phyloP scores from a whole-genome alignment of 2,113 vertebrate genomes.

The Rynchops niger region DNA sequence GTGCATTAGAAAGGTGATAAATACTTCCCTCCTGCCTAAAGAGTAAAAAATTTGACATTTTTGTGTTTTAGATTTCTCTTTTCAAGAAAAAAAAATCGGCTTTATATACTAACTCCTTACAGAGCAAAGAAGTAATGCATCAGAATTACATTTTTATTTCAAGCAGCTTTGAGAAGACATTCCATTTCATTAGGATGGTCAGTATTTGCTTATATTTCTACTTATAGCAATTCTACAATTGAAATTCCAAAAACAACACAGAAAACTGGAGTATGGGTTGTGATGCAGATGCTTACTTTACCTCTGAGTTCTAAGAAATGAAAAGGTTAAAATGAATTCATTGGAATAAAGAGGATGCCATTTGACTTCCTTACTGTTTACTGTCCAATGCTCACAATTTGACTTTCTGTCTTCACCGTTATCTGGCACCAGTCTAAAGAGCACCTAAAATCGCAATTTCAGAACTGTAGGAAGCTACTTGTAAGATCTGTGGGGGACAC shows the following conservation, averaged over 20 bases:
- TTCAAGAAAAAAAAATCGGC: neutral
- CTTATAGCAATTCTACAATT: neutral
- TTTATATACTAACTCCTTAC: neutral
- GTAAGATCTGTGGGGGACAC: neutral
- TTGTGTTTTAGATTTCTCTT: neutral
- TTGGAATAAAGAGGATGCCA: neutral
- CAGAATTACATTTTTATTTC: neutral
- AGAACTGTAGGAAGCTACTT: neutral
- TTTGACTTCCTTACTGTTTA: neutral
- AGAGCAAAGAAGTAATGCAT: neutral
- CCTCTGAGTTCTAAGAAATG: neutral
- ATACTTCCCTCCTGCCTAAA: neutral
- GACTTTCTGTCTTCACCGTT: neutral
- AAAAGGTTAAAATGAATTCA: neutral
- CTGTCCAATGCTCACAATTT: fast-evolving
- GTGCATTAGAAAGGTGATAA: neutral
- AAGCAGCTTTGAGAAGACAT: neutral
- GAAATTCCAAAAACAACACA: neutral
- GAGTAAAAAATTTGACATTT: neutral
- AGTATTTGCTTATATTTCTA: neutral
- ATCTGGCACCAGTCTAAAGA: neutral
- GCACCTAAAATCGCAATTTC: neutral
- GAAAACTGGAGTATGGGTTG: neutral
- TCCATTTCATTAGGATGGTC: neutral
- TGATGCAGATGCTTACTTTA: neutral